These are phyloP conservation scores for Hylyphantes graminicola DNA, from an alignment of 1,140 invertebrate species.

Conservation along the genomic window DNA sequence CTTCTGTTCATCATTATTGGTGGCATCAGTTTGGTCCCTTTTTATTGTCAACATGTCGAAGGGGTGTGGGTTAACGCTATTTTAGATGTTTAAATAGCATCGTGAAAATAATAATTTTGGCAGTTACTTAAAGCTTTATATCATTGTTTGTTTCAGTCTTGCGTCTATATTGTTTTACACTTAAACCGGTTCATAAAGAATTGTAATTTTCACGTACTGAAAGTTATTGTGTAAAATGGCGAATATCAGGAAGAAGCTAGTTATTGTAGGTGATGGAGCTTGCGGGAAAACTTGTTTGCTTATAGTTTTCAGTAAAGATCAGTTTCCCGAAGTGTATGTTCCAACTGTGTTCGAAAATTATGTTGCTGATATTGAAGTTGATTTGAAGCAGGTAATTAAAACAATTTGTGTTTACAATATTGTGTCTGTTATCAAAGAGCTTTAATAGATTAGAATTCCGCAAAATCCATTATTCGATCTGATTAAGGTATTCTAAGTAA, in stretches of 20 bases:
- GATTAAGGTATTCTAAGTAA: too few relatives aligned
- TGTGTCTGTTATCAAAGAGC: neutral
- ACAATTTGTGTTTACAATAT: slow-evolving; percentile 60
- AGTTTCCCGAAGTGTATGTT: slow-evolving; percentile 67
- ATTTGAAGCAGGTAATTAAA: slow-evolving; percentile 67
- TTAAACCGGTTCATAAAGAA: neutral
- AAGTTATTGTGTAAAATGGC: slow-evolving; percentile 62
- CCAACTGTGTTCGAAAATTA: slow-evolving; percentile 72
- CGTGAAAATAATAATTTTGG: neutral
- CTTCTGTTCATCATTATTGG: neutral
- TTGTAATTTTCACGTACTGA: neutral
- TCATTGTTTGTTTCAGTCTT: neutral
- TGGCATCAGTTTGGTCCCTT: neutral
- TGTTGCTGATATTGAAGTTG: slow-evolving; percentile 73
- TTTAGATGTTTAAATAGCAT: neutral
- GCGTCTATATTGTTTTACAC: neutral
- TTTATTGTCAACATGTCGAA: neutral
- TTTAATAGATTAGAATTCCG: too few relatives aligned
- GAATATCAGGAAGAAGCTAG: slow-evolving; percentile 69
- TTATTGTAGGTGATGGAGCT: slow-evolving; percentile 68
- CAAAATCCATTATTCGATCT: too few relatives aligned
- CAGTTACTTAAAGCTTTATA: neutral
- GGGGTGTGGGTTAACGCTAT: neutral
- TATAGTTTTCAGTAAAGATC: slow-evolving; percentile 68
- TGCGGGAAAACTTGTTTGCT: slow-evolving; percentile 68